These are phyloP conservation scores for Bombus soroeensis DNA, from an alignment of 1,140 invertebrate genomes.

Conservation along the genomic window DNA sequence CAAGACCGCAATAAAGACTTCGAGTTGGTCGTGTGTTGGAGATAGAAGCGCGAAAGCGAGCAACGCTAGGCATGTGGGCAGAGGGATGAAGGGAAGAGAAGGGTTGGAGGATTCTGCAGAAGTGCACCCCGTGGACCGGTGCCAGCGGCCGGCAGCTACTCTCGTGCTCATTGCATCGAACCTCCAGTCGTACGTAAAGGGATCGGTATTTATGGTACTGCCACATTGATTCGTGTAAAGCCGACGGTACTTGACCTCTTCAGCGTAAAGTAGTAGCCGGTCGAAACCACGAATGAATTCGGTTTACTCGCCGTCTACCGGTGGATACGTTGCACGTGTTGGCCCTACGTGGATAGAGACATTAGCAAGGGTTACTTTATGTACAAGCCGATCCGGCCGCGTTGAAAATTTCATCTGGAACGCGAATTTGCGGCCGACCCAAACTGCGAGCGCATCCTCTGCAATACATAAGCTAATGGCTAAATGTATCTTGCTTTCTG, in stretches of 20 bases:
- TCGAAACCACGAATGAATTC: constrained; percentile 60
- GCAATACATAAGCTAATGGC: neutral
- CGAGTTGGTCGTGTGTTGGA: constrained; percentile 22
- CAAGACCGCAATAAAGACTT: constrained; percentile 70
- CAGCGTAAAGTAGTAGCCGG: constrained; percentile 58
- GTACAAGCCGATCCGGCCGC: constrained; percentile 9
- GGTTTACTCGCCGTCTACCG: constrained; percentile 36
- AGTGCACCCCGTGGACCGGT: constrained; percentile 57
- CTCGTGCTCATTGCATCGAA: constrained; percentile 54
- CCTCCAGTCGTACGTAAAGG: constrained; percentile 61
- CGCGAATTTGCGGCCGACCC: constrained; percentile 25
- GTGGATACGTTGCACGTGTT: constrained; percentile 29
- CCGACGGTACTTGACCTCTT: constrained; percentile 67
- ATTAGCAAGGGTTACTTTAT: constrained; percentile 53
- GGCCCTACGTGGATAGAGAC: constrained; percentile 32
- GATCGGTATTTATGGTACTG: constrained; percentile 70
- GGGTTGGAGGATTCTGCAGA: constrained; percentile 33
- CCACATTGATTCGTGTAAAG: constrained; percentile 70
- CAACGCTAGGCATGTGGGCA: neutral
- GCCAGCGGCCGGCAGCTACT: constrained; percentile 24
- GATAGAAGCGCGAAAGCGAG: constrained; percentile 7
- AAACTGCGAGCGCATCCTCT: neutral
- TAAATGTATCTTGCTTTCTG: neutral
- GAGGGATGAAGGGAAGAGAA: neutral
- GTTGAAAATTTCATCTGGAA: constrained; percentile 40